phyloP scores from a whole-genome alignment of 2,797 vertebrate species.

The Sternarchorhynchus goeldii region DNA sequence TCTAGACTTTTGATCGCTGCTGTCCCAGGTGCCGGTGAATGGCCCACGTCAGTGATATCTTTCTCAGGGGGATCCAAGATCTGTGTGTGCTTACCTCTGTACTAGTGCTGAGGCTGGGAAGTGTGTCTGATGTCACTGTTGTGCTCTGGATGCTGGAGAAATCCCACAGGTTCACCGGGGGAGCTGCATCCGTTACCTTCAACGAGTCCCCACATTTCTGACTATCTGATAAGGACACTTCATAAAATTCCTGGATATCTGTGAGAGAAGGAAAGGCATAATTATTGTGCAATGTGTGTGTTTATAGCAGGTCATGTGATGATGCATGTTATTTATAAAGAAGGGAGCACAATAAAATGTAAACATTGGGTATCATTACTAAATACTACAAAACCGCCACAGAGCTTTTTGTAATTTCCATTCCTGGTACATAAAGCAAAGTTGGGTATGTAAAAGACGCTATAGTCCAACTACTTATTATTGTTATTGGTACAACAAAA shows the following conservation, averaged over 20 bases:
- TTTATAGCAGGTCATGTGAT: neutral
- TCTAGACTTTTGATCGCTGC: neutral
- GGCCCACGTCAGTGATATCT: neutral
- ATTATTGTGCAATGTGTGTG: neutral
- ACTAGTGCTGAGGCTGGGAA: constrained; percentile 91
- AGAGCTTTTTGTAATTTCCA: too few relatives aligned
- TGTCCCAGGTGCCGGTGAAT: neutral
- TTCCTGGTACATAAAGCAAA: too few relatives aligned
- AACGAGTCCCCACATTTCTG: constrained; percentile 84
- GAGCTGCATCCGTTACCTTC: constrained; percentile 76
- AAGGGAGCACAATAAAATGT: neutral
- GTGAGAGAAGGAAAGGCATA: constrained; percentile 30
- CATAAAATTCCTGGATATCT: constrained; percentile 99
- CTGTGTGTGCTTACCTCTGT: constrained; percentile 81
- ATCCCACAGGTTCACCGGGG: constrained; percentile 90
- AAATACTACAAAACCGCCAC: too few relatives aligned
- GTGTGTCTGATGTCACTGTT: constrained; percentile 87
- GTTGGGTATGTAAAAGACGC: too few relatives aligned
- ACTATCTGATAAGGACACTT: constrained; percentile 96
- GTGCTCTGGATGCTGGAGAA: constrained; percentile 91
- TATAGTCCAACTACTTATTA: too few relatives aligned
- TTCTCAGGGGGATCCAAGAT: neutral
- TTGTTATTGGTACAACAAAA: too few relatives aligned
- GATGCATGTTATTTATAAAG: neutral
- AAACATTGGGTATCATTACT: too few relatives aligned